Evolutionary conservation across 2,888 invertebrate species (phyloP).

Genomic region (Macrosiphum euphorbiae): DNA sequence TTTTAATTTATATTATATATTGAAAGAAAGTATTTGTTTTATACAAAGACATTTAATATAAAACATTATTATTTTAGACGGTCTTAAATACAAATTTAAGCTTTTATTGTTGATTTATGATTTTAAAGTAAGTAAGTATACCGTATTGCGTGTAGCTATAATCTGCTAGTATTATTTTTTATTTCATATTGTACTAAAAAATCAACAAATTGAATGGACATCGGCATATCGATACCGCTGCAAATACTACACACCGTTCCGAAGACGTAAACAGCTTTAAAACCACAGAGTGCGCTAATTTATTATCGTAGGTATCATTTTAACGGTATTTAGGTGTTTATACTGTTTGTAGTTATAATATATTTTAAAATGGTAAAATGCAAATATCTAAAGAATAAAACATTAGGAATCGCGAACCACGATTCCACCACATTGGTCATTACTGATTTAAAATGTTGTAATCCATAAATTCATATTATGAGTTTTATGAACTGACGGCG

Average conservation of each 20-base stretch:
- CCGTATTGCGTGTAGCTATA: background rate
- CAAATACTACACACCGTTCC: background rate
- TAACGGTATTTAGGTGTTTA: conserved; percentile 30
- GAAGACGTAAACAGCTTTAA: background rate
- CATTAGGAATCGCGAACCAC: background rate
- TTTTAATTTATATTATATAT: no score
- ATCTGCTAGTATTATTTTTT: background rate
- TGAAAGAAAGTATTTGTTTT: no score
- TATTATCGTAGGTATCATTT: background rate
- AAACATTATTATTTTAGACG: no score
- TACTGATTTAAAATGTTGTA: conserved; percentile 19
- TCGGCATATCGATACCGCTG: background rate
- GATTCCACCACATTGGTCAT: conserved; percentile 1
- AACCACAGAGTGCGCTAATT: background rate
- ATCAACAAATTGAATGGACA: background rate
- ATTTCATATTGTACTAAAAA: background rate
- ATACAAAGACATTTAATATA: no score
- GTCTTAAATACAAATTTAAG: background rate
- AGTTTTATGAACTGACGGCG: conserved; percentile 28
- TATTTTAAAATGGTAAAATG: background rate
- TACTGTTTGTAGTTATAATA: background rate
- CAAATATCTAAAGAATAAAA: conserved; percentile 10
- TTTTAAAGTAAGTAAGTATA: background rate
- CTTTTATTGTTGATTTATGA: background rate
- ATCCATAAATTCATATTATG: conserved; percentile 15